Evolutionary conservation across 2,888 invertebrate genomes (phyloP), one percentile per base, ranked within the genome.

Genomic region (Margaritifera margaritifera): DNA sequence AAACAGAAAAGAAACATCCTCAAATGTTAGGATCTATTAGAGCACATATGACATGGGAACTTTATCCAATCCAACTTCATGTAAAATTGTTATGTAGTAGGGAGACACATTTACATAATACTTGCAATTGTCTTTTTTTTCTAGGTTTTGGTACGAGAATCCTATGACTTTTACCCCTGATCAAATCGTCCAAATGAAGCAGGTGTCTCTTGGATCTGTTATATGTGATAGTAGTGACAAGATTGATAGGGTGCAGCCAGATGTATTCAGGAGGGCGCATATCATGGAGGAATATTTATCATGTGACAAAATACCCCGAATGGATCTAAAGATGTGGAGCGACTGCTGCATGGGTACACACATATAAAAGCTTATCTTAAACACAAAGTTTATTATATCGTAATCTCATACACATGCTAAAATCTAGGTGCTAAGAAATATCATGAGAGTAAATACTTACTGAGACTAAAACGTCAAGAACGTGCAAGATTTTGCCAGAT

Each of bases 191-290:
- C 95, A 99, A 90, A 94, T 99, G 62, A 94, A 94, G 86, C 93
- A 95, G 88, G 92, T 94, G 0, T 94, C 94, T 51, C 91, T 99
- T 50, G 94, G 95, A 0, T 92, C 95, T 62, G 92, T 98, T 22
- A 90, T 99, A 5, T 99, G 99, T 88, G 95, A 98, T 87, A 96
- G 96, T 87, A 95, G 95, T 2, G 99, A 99, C 87, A 94, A 94
- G 81, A 96, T 99, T 64, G 93, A 94, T 25, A 81, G 86, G 61
- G 88, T 96, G 24, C 94, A 94, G 57, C 92, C 92, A 78, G 93
- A 97, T 85, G 94, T 96, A 0, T 98, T 98, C 73, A 27, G 74
- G 3, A 74, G 84, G 64, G 82, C 80, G 6, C 75, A 82, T 6
- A 78, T 75, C 63, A 81, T 85, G 42, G 74, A 81, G 6, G 87